phyloP scores from a whole-genome alignment of 2,113 vertebrate genomes.

The Proterorhinus semilunaris region DNA sequence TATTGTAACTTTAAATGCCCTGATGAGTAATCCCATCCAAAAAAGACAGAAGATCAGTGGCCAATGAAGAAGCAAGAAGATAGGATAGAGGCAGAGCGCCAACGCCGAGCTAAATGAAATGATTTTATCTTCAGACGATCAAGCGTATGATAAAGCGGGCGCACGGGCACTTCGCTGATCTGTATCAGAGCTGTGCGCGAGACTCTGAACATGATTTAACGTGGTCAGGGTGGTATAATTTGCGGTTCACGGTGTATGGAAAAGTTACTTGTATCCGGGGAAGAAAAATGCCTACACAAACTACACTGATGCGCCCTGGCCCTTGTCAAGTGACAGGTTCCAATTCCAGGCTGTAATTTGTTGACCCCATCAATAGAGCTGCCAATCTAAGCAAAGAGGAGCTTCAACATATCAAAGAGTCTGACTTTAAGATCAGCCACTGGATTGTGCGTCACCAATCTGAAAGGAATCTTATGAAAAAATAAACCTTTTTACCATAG shows the following conservation, averaged over 20 bases:
- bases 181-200: constrained; percentile 50
- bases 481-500: no score
- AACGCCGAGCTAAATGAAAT: constrained; percentile 23
- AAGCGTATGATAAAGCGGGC: constrained; percentile 35
- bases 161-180: constrained; percentile 44
- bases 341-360: no score
- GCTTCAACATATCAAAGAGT: no score
- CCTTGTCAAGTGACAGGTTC: no score
- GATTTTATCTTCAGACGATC: constrained; percentile 42
- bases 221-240: background rate
- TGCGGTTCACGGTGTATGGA: no score
- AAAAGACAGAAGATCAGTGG: background rate
- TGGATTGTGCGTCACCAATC: no score
- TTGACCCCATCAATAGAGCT: no score
- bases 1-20: constrained; percentile 13
- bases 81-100: constrained; percentile 2
- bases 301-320: no score
- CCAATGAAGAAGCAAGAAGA: background rate
- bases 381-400: no score
- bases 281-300: background rate
- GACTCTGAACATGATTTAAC: constrained; percentile 22
- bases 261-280: no score
- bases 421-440: no score
- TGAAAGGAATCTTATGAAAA: no score
- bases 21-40: constrained; percentile 46